Evolutionary conservation across 2,797 vertebrate genomes (phyloP).

Genomic region (Heterohyrax brucei): DNA sequence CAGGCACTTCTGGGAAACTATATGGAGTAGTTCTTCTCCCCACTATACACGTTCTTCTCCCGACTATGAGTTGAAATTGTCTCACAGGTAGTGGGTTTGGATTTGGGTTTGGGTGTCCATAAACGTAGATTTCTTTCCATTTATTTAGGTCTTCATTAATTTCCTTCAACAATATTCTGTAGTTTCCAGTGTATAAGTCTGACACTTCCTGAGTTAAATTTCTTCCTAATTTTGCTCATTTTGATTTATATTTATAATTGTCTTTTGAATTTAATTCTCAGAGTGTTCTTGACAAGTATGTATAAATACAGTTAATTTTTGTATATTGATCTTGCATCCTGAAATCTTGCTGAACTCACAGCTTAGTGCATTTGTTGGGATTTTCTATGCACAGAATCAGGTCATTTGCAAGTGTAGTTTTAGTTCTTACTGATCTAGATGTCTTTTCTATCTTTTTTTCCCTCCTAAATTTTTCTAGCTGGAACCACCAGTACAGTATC

Average conservation of each 20-base stretch:
- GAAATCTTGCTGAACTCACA: neutral
- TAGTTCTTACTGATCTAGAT: neutral
- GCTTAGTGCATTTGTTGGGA: neutral
- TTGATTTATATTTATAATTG: neutral
- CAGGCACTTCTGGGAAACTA: too few relatives aligned
- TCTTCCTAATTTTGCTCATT: neutral
- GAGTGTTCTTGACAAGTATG: too few relatives aligned
- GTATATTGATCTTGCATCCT: neutral
- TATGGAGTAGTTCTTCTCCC: too few relatives aligned
- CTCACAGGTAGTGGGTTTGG: too few relatives aligned
- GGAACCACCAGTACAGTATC: neutral
- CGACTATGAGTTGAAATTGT: too few relatives aligned
- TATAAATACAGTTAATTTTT: too few relatives aligned
- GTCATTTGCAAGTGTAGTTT: neutral
- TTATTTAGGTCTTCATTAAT: constrained; percentile 6
- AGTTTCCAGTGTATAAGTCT: neutral
- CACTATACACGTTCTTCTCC: too few relatives aligned
- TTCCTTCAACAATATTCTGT: neutral
- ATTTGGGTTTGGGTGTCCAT: neutral
- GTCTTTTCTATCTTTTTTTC: neutral
- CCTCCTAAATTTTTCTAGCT: neutral
- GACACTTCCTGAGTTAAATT: neutral
- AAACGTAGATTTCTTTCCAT: neutral
- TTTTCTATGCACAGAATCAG: neutral
- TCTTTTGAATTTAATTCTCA: neutral